These are phyloP conservation scores for Heterotis niloticus DNA, from an alignment of 2,113 vertebrate species.

Conservation along the genomic window DNA sequence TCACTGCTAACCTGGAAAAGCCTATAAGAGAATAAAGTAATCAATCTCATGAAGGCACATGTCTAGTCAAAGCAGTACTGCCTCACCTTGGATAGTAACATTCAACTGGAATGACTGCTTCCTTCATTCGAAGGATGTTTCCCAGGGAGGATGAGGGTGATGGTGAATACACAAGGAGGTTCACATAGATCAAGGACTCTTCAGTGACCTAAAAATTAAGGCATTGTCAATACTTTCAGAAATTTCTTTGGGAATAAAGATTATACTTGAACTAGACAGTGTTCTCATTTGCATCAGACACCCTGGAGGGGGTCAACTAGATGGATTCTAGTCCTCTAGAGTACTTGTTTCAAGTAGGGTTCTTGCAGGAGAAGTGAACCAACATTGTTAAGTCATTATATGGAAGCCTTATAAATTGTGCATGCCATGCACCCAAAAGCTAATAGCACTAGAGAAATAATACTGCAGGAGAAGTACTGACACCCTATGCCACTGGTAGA, in stretches of 20 bases:
- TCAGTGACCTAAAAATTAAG: slow-evolving; percentile 47
- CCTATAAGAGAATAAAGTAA: background rate
- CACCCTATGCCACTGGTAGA: background rate
- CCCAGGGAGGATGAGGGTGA: slow-evolving; percentile 35
- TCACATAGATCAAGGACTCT: slow-evolving; percentile 54
- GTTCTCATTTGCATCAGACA: background rate
- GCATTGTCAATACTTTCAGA: too few relatives aligned
- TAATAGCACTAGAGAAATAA: background rate
- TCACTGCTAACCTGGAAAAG: background rate
- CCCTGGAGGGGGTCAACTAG: background rate
- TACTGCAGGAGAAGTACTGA: background rate
- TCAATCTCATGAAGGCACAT: background rate
- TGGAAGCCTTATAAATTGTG: background rate
- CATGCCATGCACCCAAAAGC: background rate
- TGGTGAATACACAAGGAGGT: slow-evolving; percentile 55
- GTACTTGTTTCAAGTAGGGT: background rate
- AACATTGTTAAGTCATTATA: background rate
- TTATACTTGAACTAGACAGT: background rate
- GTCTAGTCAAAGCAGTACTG: background rate
- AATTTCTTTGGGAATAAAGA: too few relatives aligned
- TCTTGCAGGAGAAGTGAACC: too few relatives aligned
- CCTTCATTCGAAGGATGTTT: slow-evolving; percentile 52
- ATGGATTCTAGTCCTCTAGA: background rate
- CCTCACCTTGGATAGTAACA: slow-evolving; percentile 56
- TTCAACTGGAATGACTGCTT: slow-evolving; percentile 57